Conservation (phyloP, 2,797 vertebrate species). For the Siniperca obscura region DNA sequence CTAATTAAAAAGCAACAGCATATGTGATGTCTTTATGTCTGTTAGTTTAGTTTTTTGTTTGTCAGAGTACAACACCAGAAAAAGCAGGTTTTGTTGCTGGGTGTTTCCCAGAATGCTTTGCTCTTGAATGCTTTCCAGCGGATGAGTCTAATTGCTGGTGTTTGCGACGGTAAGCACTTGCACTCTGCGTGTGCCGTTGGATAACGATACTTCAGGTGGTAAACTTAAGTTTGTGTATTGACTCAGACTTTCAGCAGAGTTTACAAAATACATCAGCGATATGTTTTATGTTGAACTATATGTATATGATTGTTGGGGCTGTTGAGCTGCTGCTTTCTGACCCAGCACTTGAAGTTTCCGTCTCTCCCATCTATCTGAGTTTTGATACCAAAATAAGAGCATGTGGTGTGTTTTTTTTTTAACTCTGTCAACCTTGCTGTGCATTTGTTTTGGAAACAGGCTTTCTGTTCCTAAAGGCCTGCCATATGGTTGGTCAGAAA, state of each 20-base stretch:
- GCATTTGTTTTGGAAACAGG: not conserved
- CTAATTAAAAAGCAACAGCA: not conserved
- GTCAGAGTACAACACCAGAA: not conserved
- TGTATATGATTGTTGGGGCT: not conserved
- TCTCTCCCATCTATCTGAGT: no score
- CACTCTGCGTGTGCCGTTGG: not conserved
- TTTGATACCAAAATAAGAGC: not conserved
- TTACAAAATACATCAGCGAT: not conserved
- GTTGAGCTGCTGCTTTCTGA: not conserved
- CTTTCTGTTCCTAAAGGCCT: not conserved
- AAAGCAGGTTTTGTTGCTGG: not conserved
- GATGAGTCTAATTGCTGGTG: not conserved
- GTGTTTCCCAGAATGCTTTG: not conserved
- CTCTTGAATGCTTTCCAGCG: no score
- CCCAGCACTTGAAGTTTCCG: not conserved
- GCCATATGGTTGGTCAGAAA: slow-evolving; percentile 13
- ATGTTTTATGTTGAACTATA: not conserved
- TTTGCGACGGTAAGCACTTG: not conserved
- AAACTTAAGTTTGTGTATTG: not conserved
- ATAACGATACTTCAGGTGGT: not conserved
- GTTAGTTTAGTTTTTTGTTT: no score
- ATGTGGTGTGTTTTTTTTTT: not conserved
- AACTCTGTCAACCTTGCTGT: not conserved
- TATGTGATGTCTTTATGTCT: not conserved
- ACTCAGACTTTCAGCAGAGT: not conserved